Evolutionary conservation across 2,888 invertebrate species (phyloP).

Genomic region (Chalcis sispes): DNA sequence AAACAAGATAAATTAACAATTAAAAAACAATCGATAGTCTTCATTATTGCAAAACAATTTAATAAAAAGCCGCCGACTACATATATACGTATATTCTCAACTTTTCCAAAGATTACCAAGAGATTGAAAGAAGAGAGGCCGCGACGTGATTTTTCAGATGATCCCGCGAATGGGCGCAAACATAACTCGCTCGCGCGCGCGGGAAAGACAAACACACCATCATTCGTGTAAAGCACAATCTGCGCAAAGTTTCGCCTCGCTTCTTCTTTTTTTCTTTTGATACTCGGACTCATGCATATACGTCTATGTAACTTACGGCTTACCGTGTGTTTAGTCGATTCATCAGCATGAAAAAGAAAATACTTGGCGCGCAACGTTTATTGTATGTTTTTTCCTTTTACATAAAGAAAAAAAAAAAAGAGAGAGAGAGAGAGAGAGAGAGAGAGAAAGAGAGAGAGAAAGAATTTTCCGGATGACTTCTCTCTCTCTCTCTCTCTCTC

Average conservation of each 20-base stretch:
- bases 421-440: too few species aligned
- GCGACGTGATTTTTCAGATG: constrained; percentile 50
- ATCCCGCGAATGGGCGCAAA: constrained; percentile 48
- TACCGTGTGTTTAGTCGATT: constrained; percentile 53
- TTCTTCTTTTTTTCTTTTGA: neutral
- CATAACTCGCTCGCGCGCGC: constrained; percentile 41
- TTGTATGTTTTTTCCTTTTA: constrained; percentile 2
- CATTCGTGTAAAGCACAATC: constrained; percentile 51
- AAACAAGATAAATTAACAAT: too few species aligned
- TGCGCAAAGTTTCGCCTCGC: constrained; percentile 2
- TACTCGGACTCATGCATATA: neutral
- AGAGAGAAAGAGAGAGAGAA: too few species aligned
- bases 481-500: too few species aligned
- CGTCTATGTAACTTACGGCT: neutral
- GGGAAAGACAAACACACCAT: constrained; percentile 52
- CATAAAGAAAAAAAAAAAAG: neutral
- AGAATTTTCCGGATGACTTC: too few species aligned
- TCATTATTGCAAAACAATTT: too few species aligned
- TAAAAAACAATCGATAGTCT: too few species aligned
- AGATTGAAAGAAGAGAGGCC: neutral
- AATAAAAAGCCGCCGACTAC: too few species aligned
- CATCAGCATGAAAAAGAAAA: constrained; percentile 54
- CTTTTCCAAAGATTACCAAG: too few species aligned
- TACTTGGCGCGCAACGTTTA: constrained; percentile 25
- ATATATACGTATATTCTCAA: too few species aligned